Base-by-base conservation (phyloP, 2,888 invertebrate genomes). In the Caenorhabditis macrosperma region DNA sequence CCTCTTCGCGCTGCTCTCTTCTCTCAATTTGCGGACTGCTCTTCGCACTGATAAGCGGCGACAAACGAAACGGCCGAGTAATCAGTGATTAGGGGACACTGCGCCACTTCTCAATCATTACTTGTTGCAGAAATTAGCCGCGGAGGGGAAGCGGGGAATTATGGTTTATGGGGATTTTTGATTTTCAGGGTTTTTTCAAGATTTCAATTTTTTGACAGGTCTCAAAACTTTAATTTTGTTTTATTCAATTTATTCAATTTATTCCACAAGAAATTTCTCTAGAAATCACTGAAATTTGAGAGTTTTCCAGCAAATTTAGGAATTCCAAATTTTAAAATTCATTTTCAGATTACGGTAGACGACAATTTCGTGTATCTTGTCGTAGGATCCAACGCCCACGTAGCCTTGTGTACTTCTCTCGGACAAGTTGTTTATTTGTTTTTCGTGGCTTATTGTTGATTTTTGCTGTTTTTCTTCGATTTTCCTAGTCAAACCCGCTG, bases 21-120 rank as follows among this genome's bases (percentile, higher is more conserved):
- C 64, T 66, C 9, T 44, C 66, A 66, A 66, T 66, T 66, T 66
- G 55, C 66, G 35, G 64, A 63, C 12, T 30, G 63, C 35, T 38
- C 38, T 50, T 48, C 22, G 41, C 41, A 50, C 50, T 50, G 50
- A 50, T 50, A 50, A 50, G 22, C 4, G 22, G 10, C 2, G 46
- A 12, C 26, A 50, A 26, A 26, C 26, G 38, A 38, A 12, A 9
- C 9, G 15, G 5, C 9, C 38, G 12, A 38, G 12, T 38, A 12
- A 38, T 38, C 38, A 38, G 38, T 38, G 38, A 38, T 38, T 38
- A 38, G 38, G 15, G 38, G 38, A 15, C 38, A 15, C 5, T 15
- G 2, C 9, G 38, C 12, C 33, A 15, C 38, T 38, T 9, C 38
- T 38, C 38, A 15, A 38, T 38, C 12, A 38, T 38, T 38, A 38